Evolutionary conservation across 2,888 invertebrate genomes (phyloP), one percentile per base, ranked within the genome.

Genomic region (Cyclophora punctaria): DNA sequence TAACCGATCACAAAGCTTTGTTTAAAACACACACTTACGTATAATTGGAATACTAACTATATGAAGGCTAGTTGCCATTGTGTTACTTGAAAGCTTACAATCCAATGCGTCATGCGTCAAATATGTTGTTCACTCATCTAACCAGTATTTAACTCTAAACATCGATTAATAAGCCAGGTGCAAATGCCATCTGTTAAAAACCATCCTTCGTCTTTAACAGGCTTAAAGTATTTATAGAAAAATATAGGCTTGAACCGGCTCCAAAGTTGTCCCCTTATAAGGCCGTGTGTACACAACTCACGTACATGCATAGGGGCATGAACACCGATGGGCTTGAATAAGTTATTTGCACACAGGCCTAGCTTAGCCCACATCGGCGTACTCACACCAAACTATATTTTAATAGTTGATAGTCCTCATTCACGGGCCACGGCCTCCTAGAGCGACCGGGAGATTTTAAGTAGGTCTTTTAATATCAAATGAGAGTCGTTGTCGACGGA

Each of bases 241-340:
- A 61, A 68, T 61, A 62, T 60, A 52, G 48, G 51, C 45, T 64
- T 60, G 54, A 66, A 67, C 51, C 55, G 61, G 66, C 58, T 59
- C 56, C 56, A 67, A 69, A 71, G 62, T 71, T 67, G 69, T 65
- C 69, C 64, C 44, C 67, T 68, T 71, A 69, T 69, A 67, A 58
- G 58, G 62, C 63, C 57, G 66, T 75, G 69, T 60, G 70, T 60
- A 74, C 61, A 65, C 74, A 62, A 62, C 66, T 67, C 78, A 78
- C 60, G 60, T 57, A 48, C 55, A 34, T 5, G 50, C 50, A 53
- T 57, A 59, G 57, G 54, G 65, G 66, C 63, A 67, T 64, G 71
- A 71, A 71, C 69, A 58, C 56, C 58, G 67, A 57, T 59, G 61
- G 66, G 60, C 67, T 69, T 78, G 78, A 78, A 78, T 79, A 78